A percentile compares a stretch with the other conserved stretches of the same genome.
These are phyloP conservation scores for Zhuqinia jingwanae DNA, from an alignment of 2,888 invertebrate genomes.

Conservation along the genomic window DNA sequence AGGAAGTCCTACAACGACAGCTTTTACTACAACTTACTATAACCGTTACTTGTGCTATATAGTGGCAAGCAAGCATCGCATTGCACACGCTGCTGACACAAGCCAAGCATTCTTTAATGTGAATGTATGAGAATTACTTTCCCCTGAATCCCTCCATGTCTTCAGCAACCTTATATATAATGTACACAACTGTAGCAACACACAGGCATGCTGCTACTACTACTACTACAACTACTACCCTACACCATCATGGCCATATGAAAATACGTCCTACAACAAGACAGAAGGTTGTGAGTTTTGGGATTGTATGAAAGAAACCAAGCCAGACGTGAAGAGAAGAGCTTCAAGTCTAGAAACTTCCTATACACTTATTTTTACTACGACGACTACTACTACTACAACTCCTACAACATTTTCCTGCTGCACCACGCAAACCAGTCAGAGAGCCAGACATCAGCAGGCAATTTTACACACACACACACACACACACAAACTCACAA, in stretches of 20 bases:
- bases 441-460: constrained; percentile 38
- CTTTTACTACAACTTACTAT: constrained; percentile 44
- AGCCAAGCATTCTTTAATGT: not conserved
- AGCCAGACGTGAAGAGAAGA: not conserved
- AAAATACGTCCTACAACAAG: not conserved
- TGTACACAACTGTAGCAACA: not conserved
- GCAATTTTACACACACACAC: constrained; percentile 6
- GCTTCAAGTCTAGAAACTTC: not conserved
- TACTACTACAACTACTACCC: too few species aligned
- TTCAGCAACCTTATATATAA: not conserved
- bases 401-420: constrained; percentile 36
- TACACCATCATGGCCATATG: not conserved
- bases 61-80: too few species aligned
- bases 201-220: too few species aligned
- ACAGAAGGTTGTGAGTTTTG: not conserved
- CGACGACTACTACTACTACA: constrained; percentile 33
- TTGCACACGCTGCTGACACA: not conserved
- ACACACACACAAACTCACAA: not conserved
- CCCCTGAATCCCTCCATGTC: not conserved
- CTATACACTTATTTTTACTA: constrained; percentile 44
- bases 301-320: not conserved
- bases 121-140: not conserved
- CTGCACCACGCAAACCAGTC: constrained; percentile 26
- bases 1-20: constrained; percentile 1
- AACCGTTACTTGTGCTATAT: not conserved